Evolutionary conservation across 23 tunicate genomes (phyloP), one percentile per base, ranked within the genome.

Genomic region (Corella eumyota): DNA sequence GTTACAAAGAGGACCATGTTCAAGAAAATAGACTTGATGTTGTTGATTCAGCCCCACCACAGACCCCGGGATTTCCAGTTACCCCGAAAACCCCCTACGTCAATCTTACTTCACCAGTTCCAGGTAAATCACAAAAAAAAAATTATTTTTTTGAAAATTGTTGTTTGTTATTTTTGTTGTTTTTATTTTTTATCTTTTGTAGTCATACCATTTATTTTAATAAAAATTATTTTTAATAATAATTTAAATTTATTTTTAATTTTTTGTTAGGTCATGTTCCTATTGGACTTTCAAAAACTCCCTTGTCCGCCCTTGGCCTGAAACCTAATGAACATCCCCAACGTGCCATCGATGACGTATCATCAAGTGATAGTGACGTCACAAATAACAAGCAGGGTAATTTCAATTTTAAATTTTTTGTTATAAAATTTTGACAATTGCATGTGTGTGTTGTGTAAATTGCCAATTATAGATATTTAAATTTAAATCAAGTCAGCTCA

Each of bases 1-100:
- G 95, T 58, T 86, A 86, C 75, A 86, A 71, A 60, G 80, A 86
- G 34, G 95, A 77, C 47, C 61, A 71, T 13, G 85, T 52, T 21
- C 86, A 80, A 21, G 58, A 61, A 4, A 19, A 56, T 17, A 31
- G 50, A 1, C 33, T 28, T 9, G 78, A 61, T 22, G 71, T 46
- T 9, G 54, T 44, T 11, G 68, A 49, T 34, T 33, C 32, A 1
- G 61, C 61, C 29, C 76, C 66, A 1, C 73, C 92, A 0, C 62
- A 53, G 0, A 83, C 92, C 26, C 92, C 92, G 19, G 60, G 40
- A 1, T 83, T 83, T 53, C 92, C 92, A 9, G 45, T 60, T 49
- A 73, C 91, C 6, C 78, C 78, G 3, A 30, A 57, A 22, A 74
- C 80, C 4, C 92, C 81, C 3, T 83, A 83, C 58, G 74, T 67